These are phyloP conservation scores for Scylla paramamosain DNA, from an alignment of 1,140 invertebrate genomes.

Conservation along the genomic window DNA sequence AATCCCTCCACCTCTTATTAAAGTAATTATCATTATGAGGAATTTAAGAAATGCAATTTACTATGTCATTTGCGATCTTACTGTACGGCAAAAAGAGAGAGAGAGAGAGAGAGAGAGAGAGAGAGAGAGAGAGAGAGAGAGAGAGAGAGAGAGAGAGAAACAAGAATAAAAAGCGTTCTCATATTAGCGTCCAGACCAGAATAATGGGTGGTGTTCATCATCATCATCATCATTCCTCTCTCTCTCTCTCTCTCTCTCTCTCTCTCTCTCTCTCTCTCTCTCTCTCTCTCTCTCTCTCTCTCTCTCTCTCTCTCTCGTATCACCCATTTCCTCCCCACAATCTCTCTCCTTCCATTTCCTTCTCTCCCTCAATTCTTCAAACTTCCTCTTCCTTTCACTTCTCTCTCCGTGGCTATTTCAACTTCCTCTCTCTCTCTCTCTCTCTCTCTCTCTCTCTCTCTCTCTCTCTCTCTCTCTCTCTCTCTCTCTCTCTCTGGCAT, in stretches of 20 bases:
- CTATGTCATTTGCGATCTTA: slow-evolving; percentile 54
- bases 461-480: no score
- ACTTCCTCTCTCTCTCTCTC: not conserved
- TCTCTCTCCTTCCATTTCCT: not conserved
- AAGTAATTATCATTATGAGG: slow-evolving; percentile 60
- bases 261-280: slow-evolving; percentile 48
- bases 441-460: not conserved
- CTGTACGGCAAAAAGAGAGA: slow-evolving; percentile 34
- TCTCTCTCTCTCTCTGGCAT: not conserved
- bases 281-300: slow-evolving; percentile 49
- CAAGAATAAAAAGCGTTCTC: not conserved
- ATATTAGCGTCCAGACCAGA: slow-evolving; percentile 25
- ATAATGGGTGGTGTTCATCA: slow-evolving; percentile 25
- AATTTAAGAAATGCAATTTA: slow-evolving; percentile 69
- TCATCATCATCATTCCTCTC: not conserved
- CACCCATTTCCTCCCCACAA: not conserved
- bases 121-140: slow-evolving; percentile 11
- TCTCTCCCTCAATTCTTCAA: not conserved
- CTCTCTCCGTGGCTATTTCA: not conserved
- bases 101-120: not conserved
- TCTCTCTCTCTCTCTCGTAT: slow-evolving; percentile 22
- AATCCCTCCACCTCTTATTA: slow-evolving; percentile 55
- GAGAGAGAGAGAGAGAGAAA: not conserved
- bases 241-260: slow-evolving; percentile 32
- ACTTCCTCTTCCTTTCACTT: not conserved